Base-by-base conservation (phyloP, 2,113 vertebrate species). In the Strigops habroptila region DNA sequence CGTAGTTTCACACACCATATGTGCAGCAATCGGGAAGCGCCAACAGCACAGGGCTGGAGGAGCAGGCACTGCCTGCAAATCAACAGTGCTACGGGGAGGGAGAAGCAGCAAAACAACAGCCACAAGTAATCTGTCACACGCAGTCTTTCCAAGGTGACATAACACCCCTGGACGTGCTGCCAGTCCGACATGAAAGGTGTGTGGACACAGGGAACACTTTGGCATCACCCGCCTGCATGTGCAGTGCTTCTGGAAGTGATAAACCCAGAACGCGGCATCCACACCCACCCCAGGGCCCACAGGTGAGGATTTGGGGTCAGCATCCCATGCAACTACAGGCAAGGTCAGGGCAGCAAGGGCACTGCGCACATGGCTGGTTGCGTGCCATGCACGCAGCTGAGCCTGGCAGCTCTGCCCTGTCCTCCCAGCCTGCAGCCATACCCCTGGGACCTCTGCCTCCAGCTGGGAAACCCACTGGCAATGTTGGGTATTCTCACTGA, bases 351-450 rank as follows among this genome's bases (percentile, higher is more conserved):
- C 17, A 41, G 33, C 22, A 67, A 44, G 13, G 35, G 31, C 35
- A 33, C 28, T 10, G n/a, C 46, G 44, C 52, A 46, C 35, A 18
- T 0, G 17, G 70, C 39, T 68, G 31, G 33, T 22, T 60, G 39
- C 2, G 0, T 30, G 28, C 24, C 44, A 23, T 2, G 15, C n/a
- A 33, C 19, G 10, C 4, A 0, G 53, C 44, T 25, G 23, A 53
- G 44, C 46, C 69, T 4, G 0, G 10, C 0, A 0, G 30, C 30
- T 84, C 55, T 80, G 25, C 13, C 46, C 24, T 0, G 0, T 68
- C 21, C 15, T 11, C 48, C 9, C 43, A 89, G 37, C 43, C 43
- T 51, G 57, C 27, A 49, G 16, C 23, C 1, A 0, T 19, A 25
- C 15, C 12, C 25, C 57, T 41, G 33, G 46, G 31, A 62, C 23